Evolutionary conservation across 2,797 vertebrate species (phyloP).

Genomic region (Gymnocypris eckloni): DNA sequence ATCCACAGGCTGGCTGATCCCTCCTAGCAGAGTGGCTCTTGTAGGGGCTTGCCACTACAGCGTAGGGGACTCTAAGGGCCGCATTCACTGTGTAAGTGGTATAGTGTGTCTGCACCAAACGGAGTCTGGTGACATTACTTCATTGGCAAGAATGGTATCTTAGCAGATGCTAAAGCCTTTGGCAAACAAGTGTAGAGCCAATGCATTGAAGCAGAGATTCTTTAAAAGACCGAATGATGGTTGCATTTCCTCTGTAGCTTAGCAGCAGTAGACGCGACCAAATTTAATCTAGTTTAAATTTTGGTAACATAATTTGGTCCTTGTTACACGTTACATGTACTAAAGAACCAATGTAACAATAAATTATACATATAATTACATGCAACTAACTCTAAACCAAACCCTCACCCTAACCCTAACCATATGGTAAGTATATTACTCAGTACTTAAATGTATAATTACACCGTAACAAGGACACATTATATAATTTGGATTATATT

Average conservation of each 20-base stretch:
- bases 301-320: neutral
- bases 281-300: conserved; percentile 29
- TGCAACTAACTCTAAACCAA: neutral
- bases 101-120: conserved; percentile 82
- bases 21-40: conserved; percentile 65
- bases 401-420: neutral
- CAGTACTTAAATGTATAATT: neutral
- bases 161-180: conserved; percentile 81
- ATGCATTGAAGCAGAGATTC: conserved; percentile 57
- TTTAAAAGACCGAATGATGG: conserved; percentile 44
- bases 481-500: neutral
- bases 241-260: conserved; percentile 35
- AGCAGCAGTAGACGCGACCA: conserved; percentile 42
- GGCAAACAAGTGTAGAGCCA: conserved; percentile 73
- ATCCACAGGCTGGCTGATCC: conserved; percentile 79
- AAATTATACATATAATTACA: neutral
- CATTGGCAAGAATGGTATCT: conserved; percentile 89
- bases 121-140: conserved; percentile 94
- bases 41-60: conserved; percentile 73
- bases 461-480: neutral
- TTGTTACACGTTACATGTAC: neutral
- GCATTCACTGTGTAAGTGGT: conserved; percentile 89
- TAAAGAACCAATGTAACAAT: neutral
- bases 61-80: conserved; percentile 76
- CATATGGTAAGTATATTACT: neutral